These are phyloP conservation scores for Gnatocerus cornutus DNA, from an alignment of 2,888 invertebrate species.

Conservation along the genomic window DNA sequence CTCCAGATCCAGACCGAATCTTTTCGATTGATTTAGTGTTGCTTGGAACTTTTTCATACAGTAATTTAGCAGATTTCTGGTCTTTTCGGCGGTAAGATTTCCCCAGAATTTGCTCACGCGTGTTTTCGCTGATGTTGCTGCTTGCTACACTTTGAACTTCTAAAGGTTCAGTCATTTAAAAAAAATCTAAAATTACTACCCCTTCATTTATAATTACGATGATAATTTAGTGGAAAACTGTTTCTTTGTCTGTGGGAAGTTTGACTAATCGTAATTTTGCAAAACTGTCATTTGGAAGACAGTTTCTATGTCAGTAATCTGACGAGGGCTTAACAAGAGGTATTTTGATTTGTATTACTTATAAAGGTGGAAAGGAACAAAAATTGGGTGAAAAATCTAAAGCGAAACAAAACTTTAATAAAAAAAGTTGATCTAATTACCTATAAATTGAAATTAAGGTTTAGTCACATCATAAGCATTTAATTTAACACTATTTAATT, in stretches of 20 bases:
- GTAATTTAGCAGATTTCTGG: conserved; percentile 15
- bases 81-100: background rate
- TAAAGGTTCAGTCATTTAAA: conserved; percentile 22
- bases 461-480: no score
- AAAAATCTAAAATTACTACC: background rate
- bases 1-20: no score
- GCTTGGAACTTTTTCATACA: conserved; percentile 5
- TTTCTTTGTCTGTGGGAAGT: background rate
- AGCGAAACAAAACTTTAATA: no score
- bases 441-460: no score
- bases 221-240: conserved; percentile 5
- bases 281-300: background rate
- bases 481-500: no score
- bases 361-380: no score
- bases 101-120: conserved; percentile 50
- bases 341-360: no score
- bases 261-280: conserved; percentile 1
- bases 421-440: no score
- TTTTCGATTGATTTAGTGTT: background rate
- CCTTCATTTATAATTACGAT: background rate
- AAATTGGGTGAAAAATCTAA: no score
- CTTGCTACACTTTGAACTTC: conserved; percentile 42
- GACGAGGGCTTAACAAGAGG: no score
- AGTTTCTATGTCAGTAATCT: no score
- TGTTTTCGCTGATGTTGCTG: conserved; percentile 52